Base-by-base conservation (phyloP, 2,888 invertebrate genomes). In the Synanthedon tipuliformis region DNA sequence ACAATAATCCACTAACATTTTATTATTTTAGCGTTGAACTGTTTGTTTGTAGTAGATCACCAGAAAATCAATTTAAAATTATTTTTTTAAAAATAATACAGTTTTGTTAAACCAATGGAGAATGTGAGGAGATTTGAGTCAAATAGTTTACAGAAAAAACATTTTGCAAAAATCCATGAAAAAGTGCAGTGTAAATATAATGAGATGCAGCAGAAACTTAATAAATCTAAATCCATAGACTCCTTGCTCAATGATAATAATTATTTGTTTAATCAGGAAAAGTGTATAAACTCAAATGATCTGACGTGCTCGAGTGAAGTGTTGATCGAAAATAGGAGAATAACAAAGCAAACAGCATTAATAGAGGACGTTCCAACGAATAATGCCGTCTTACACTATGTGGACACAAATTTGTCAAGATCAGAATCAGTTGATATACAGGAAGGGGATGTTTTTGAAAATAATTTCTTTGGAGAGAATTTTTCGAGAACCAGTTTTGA, bases 171-270 rank as follows among this genome's bases (percentile, higher is more conserved):
- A 59, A 57, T 86, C 3, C 79, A 87, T 54, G 74, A 78, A 56
- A 75, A 60, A 60, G 76, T 86, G 54, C 82, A 81, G 62, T 71
- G 55, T 45, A 87, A 84, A 65, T 85, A 81, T 59, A 72, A 70
- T 27, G 75, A 79, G 64, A 81, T 86, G 80, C 82, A 82, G 63
- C 74, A 58, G 50, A 82, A 65, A 64, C 59, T 86, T 15, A 78
- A 80, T 53, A 85, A 81, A 63, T 84, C 83, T 0, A 81, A 71
- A 64, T 85, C 86, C 4, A 68, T 81, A 5, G 84, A 82, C 54
- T 68, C 71, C 13, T 53, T 85, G 41, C 55, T 73, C 1, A 62
- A 65, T 48, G 78, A 78, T 53, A 72, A 77, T 54, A 72, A 66
- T 52, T 63, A 60, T 18, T 73, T 51, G 40, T 40, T 52, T 51